Conservation (phyloP, 2,113 vertebrate genomes). For the Numenius arquata region DNA sequence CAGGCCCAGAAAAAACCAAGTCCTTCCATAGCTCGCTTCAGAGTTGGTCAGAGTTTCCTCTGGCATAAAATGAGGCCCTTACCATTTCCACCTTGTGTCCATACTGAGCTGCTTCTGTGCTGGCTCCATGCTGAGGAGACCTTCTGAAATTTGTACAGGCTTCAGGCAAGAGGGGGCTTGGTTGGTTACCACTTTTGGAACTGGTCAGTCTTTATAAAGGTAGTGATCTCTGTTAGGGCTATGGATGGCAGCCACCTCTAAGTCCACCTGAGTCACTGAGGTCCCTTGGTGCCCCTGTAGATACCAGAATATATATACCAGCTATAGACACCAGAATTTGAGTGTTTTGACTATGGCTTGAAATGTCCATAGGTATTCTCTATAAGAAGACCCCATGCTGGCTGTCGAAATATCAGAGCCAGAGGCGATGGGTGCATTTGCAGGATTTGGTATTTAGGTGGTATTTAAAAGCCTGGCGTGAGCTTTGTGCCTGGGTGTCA, state of each 20-base stretch:
- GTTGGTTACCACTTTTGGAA: not conserved
- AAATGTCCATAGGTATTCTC: not conserved
- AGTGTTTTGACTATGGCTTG: not conserved
- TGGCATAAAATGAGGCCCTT: not conserved
- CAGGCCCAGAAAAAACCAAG: too few relatives aligned
- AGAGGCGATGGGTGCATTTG: not conserved
- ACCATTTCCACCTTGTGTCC: not conserved
- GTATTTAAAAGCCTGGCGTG: accelerated
- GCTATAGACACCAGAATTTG: not conserved
- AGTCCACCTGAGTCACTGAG: not conserved
- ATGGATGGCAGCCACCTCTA: not conserved
- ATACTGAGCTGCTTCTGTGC: not conserved
- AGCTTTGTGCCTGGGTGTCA: not conserved
- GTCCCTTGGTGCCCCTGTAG: not conserved
- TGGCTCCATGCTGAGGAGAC: not conserved
- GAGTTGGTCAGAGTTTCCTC: not conserved
- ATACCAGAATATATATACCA: too few relatives aligned
- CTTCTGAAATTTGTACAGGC: not conserved
- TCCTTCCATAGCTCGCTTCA: not conserved
- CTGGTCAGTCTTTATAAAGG: not conserved
- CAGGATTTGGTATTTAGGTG: not conserved
- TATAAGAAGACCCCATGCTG: not conserved
- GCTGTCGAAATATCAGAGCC: not conserved
- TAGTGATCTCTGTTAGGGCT: not conserved
- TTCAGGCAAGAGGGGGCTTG: not conserved